phyloP scores from a whole-genome alignment of 1,140 invertebrate genomes.

The Harlomillsia oculata region DNA sequence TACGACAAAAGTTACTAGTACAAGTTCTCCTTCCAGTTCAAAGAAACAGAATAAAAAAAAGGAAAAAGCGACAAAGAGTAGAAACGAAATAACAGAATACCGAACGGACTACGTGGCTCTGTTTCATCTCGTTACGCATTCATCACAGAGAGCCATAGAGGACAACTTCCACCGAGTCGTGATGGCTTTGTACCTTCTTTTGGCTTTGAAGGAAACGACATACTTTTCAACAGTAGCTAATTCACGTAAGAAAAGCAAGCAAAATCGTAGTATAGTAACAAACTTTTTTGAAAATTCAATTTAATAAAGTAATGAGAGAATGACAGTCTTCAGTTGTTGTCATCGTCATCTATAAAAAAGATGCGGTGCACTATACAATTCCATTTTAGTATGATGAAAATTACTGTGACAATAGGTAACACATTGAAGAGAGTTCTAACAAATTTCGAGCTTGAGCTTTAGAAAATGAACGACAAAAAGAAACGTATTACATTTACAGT shows the following conservation, averaged over 20 bases:
- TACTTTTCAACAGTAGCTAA: constrained; percentile 51
- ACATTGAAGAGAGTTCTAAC: no score
- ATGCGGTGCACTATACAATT: no score
- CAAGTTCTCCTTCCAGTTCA: neutral
- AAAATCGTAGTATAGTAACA: neutral
- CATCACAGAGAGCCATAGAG: constrained; percentile 55
- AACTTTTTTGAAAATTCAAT: neutral
- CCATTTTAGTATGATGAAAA: no score
- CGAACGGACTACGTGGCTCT: constrained; percentile 55
- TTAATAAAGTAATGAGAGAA: no score
- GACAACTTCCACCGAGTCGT: constrained; percentile 72
- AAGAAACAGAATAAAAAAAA: constrained; percentile 1
- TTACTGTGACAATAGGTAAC: no score
- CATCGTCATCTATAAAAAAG: no score
- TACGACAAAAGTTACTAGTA: neutral
- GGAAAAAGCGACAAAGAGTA: neutral
- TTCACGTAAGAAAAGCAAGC: neutral
- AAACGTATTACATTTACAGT: no score
- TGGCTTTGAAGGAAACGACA: constrained; percentile 56
- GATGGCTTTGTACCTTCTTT: constrained; percentile 67
- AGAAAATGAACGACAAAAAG: no score
- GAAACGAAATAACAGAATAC: constrained; percentile 36
- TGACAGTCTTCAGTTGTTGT: neutral
- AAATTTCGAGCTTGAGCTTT: no score
- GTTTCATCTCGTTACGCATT: constrained; percentile 67